Evolutionary conservation across 2,797 vertebrate species (phyloP).

Genomic region (Pangasius krempfi): DNA sequence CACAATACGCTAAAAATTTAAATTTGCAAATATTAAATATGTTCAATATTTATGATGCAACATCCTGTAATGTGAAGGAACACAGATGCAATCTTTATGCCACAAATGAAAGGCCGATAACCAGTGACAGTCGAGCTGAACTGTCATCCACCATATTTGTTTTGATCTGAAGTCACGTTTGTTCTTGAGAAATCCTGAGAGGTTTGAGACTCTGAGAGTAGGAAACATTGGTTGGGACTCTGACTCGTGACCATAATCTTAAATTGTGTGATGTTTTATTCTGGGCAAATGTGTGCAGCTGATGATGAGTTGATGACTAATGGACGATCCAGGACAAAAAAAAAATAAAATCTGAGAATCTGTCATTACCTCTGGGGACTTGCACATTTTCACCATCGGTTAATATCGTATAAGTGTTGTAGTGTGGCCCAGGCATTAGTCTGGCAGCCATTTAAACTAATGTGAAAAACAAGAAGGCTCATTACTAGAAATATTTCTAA

Average conservation of each 20-base stretch:
- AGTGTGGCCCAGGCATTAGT: neutral
- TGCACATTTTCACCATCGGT: neutral
- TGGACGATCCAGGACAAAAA: neutral
- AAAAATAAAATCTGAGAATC: neutral
- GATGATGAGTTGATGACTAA: neutral
- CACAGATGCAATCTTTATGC: neutral
- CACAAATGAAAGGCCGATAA: neutral
- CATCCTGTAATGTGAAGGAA: no score
- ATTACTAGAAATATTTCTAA: neutral
- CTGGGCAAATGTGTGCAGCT: neutral
- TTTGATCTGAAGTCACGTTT: neutral
- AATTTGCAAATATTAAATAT: neutral
- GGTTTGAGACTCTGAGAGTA: neutral
- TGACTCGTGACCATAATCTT: neutral
- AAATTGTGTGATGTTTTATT: neutral
- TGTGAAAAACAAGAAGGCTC: neutral
- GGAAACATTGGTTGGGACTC: neutral
- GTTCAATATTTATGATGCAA: neutral
- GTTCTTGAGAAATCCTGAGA: neutral
- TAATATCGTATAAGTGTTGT: neutral
- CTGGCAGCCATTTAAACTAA: neutral
- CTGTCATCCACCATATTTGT: neutral
- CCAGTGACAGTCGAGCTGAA: neutral
- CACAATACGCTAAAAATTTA: neutral
- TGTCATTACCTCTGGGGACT: constrained; percentile 1